Percentiles rank a stretch among this genome's conserved stretches.
phyloP scores from a whole-genome alignment of 2,797 vertebrate genomes.

The Gadopsis bispinosus region DNA sequence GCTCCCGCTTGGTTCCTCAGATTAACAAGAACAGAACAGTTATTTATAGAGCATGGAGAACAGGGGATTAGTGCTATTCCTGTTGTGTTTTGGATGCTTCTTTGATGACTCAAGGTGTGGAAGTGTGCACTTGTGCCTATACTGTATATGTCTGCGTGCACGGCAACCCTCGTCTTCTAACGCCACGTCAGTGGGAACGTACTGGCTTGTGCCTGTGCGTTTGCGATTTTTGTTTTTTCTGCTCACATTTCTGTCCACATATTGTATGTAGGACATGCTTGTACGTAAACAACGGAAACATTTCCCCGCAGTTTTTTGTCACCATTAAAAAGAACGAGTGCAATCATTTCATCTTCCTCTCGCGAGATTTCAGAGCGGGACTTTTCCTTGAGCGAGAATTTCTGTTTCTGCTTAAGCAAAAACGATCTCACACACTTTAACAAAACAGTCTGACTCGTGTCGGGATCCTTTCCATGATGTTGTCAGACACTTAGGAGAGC shows the following conservation, averaged over 20 bases:
- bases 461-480: too few relatives aligned
- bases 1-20: conserved; percentile 49
- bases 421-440: too few relatives aligned
- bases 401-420: too few relatives aligned
- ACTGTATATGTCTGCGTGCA: conserved; percentile 5
- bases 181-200: not conserved
- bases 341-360: too few relatives aligned
- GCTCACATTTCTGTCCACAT: not conserved
- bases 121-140: conserved; percentile 14
- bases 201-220: not conserved
- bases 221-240: not conserved
- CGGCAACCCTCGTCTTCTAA: not conserved
- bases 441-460: too few relatives aligned
- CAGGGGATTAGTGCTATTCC: conserved; percentile 62
- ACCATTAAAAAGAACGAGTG: too few relatives aligned
- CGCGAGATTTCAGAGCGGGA: too few relatives aligned
- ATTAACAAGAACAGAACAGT: conserved; percentile 61
- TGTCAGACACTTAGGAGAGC: too few relatives aligned
- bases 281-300: too few relatives aligned
- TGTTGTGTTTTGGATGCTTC: conserved; percentile 56
- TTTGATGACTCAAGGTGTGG: conserved; percentile 55
- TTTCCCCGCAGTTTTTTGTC: too few relatives aligned
- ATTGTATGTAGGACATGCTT: too few relatives aligned
- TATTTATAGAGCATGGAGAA: conserved; percentile 67
- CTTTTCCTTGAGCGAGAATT: too few relatives aligned